phyloP scores from a whole-genome alignment of 2,113 vertebrate species.

The Micronisus gabar region DNA sequence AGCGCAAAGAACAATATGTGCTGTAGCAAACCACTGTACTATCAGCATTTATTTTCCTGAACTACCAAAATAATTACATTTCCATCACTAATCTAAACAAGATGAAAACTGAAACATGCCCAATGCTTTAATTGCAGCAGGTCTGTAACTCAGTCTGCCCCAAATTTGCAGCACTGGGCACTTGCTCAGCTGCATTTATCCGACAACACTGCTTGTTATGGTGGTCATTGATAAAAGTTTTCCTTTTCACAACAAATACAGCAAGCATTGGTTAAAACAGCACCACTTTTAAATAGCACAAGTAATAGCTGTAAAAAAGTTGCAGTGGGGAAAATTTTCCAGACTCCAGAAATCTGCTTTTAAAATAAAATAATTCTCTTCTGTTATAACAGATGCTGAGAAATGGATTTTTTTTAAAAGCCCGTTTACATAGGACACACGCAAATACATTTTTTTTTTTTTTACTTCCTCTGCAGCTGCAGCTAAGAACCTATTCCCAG shows the following conservation, averaged over 20 bases:
- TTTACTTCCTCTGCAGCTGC: conserved; percentile 55
- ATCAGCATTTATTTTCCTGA: background rate
- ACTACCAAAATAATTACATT: background rate
- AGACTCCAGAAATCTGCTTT: background rate
- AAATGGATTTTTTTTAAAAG: background rate
- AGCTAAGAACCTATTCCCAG: conserved; percentile 49
- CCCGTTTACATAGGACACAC: conserved; percentile 4
- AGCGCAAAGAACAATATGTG: background rate
- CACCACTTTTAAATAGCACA: background rate
- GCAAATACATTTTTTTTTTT: background rate
- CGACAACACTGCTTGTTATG: background rate
- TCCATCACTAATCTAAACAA: background rate
- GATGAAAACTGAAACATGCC: background rate
- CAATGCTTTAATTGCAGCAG: background rate
- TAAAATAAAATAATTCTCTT: conserved; percentile 21
- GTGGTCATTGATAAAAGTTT: background rate
- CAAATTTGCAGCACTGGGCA: background rate
- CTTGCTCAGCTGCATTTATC: background rate
- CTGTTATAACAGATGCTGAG: conserved; percentile 21
- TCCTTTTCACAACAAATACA: background rate
- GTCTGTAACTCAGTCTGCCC: background rate
- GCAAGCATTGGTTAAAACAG: background rate
- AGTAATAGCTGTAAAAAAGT: background rate
- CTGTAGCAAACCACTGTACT: background rate
- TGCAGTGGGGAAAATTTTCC: background rate